Percentiles rank a stretch among this genome's conserved stretches.
These are phyloP conservation scores for Drepana falcataria DNA, from an alignment of 2,888 invertebrate genomes.

Conservation along the genomic window DNA sequence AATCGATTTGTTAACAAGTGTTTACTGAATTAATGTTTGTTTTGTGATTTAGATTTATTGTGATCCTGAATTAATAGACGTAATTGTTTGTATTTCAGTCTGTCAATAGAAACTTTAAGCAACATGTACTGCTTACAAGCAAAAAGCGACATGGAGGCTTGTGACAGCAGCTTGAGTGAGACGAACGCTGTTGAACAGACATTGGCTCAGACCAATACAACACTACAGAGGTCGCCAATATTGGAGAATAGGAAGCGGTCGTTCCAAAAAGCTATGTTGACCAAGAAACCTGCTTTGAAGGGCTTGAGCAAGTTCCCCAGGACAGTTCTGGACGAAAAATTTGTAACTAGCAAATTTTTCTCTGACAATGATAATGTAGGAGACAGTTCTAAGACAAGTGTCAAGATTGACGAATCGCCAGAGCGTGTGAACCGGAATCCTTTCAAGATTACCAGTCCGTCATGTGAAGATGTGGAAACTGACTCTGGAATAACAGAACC, in stretches of 20 bases:
- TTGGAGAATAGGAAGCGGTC: conserved; percentile 62
- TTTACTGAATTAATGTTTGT: too few species aligned
- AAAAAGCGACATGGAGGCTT: conserved; percentile 32
- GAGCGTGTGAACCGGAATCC: conserved; percentile 36
- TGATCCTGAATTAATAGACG: too few species aligned
- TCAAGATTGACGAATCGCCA: conserved; percentile 37
- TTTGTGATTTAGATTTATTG: too few species aligned
- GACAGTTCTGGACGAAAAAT: conserved; percentile 57
- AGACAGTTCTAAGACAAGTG: conserved; percentile 25
- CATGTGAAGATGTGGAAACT: background rate
- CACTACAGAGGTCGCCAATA: conserved; percentile 59
- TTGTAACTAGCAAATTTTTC: conserved; percentile 82
- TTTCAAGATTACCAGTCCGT: conserved; percentile 25
- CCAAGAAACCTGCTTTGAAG: conserved; percentile 51
- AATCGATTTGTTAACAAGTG: too few species aligned
- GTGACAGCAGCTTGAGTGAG: conserved; percentile 19
- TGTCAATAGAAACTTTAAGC: conserved; percentile 64
- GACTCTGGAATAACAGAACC: background rate
- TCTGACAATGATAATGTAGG: conserved; percentile 13
- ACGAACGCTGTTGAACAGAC: conserved; percentile 17
- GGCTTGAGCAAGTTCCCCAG: conserved; percentile 74
- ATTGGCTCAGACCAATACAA: conserved; percentile 28
- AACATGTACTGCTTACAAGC: conserved; percentile 67
- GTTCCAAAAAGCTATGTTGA: conserved; percentile 48
- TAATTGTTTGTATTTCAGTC: conserved; percentile 40